Conservation (phyloP, 2,113 vertebrate species). For the Leptobrachium leishanense region DNA sequence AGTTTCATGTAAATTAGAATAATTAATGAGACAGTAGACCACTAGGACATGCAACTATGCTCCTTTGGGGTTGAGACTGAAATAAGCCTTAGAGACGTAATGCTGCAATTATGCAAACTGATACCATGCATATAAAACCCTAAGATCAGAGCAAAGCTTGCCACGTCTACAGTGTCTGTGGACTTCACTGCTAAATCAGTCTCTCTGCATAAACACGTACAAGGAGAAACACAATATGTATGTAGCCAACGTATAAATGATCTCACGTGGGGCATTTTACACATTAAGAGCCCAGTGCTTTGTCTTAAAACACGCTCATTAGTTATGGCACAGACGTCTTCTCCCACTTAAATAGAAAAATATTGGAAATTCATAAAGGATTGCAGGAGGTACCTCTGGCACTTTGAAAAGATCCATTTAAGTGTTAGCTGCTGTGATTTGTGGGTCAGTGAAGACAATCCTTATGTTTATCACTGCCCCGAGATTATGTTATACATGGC, state of each 20-base stretch:
- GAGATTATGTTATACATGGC: no score
- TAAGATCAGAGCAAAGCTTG: neutral
- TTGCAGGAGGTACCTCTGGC: no score
- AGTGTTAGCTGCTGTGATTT: no score
- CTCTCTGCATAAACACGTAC: neutral
- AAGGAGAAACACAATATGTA: neutral
- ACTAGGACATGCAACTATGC: slow-evolving; percentile 14
- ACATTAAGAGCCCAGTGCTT: neutral
- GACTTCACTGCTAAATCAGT: neutral
- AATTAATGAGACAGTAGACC: neutral
- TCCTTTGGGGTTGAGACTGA: slow-evolving; percentile 4
- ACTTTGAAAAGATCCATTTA: no score
- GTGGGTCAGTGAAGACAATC: no score
- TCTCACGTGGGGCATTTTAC: neutral
- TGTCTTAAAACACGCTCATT: neutral
- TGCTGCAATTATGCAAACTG: slow-evolving; percentile 1
- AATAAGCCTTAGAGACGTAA: neutral
- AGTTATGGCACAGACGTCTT: neutral
- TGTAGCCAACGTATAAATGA: neutral
- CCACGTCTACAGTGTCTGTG: neutral
- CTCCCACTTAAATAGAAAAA: neutral
- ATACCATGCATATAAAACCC: neutral
- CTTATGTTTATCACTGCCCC: no score
- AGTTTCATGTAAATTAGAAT: slow-evolving; percentile 48
- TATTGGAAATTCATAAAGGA: no score